Conservation (phyloP, 2,888 invertebrate genomes). For the Diplazon laetatorius region DNA sequence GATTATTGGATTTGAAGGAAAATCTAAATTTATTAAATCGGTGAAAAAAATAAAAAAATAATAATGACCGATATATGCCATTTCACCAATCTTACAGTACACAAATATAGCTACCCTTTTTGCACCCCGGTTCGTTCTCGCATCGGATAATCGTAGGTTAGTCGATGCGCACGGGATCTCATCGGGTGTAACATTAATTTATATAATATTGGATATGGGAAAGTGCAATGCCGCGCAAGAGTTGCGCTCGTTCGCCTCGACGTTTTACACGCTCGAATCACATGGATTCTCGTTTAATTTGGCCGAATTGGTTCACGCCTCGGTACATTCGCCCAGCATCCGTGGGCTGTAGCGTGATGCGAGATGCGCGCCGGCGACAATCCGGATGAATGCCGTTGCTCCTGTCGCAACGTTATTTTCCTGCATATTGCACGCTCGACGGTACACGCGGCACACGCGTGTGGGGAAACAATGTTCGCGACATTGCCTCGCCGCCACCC, state of each 20-base stretch:
- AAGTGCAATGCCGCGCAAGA: conserved; percentile 49
- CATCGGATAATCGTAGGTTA: conserved; percentile 9
- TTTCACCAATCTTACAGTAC: no score
- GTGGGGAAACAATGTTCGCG: conserved; percentile 49
- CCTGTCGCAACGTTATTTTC: background rate
- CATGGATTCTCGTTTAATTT: conserved; percentile 73
- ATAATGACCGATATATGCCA: no score
- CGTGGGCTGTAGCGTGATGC: conserved; percentile 57
- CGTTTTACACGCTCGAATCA: conserved; percentile 46
- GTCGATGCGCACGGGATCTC: conserved; percentile 49
- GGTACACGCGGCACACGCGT: background rate
- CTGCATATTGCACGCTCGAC: background rate
- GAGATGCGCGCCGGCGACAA: conserved; percentile 33
- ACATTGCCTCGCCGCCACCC: conserved; percentile 43
- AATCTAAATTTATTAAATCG: no score
- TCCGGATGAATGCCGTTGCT: conserved; percentile 32
- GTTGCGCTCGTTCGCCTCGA: no score
- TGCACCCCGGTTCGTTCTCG: no score
- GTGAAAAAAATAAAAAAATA: no score
- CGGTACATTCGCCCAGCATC: conserved; percentile 66
- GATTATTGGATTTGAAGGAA: background rate
- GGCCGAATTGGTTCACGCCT: conserved; percentile 72
- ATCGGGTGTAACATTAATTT: conserved; percentile 70
- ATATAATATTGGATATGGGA: conserved; percentile 67
- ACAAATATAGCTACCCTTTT: no score